A percentile compares a stretch with the other conserved stretches of the same genome.
These are phyloP conservation scores for Lasioglossum lativentre DNA, from an alignment of 2,888 invertebrate species.

Conservation along the genomic window DNA sequence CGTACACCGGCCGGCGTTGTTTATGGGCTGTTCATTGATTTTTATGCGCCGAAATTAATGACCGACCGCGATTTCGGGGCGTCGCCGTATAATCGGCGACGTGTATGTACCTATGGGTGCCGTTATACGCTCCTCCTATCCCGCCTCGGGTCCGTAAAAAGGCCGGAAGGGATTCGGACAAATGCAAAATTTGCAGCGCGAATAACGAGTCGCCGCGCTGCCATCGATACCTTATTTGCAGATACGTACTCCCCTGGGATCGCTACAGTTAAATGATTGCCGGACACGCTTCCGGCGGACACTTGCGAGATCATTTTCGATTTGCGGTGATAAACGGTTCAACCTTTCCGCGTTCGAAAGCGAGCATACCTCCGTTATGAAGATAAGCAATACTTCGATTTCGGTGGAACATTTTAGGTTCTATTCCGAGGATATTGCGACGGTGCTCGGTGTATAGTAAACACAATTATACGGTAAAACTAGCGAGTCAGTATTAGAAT, in stretches of 20 bases:
- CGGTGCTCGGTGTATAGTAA: neutral
- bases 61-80: slow-evolving; percentile 82
- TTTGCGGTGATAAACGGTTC: slow-evolving; percentile 42
- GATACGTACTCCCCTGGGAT: slow-evolving; percentile 47
- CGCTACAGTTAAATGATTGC: slow-evolving; percentile 63
- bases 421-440: neutral
- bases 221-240: slow-evolving; percentile 69
- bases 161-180: slow-evolving; percentile 70
- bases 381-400: neutral
- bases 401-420: neutral
- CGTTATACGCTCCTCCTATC: slow-evolving; percentile 68
- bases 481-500: neutral
- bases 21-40: slow-evolving; percentile 85
- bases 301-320: slow-evolving; percentile 43
- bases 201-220: slow-evolving; percentile 37
- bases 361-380: neutral
- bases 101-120: slow-evolving; percentile 73
- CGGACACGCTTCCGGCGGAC: slow-evolving; percentile 35
- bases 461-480: neutral
- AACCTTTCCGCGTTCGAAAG: neutral
- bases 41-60: slow-evolving; percentile 84
- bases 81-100: slow-evolving; percentile 79
- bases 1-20: slow-evolving; percentile 78
- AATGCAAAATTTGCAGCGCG: slow-evolving; percentile 69
- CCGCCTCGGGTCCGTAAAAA: slow-evolving; percentile 61